A percentile compares a stretch with the other conserved stretches of the same genome.
phyloP scores from a whole-genome alignment of 1,140 invertebrate genomes.

The Drosophila lini region DNA sequence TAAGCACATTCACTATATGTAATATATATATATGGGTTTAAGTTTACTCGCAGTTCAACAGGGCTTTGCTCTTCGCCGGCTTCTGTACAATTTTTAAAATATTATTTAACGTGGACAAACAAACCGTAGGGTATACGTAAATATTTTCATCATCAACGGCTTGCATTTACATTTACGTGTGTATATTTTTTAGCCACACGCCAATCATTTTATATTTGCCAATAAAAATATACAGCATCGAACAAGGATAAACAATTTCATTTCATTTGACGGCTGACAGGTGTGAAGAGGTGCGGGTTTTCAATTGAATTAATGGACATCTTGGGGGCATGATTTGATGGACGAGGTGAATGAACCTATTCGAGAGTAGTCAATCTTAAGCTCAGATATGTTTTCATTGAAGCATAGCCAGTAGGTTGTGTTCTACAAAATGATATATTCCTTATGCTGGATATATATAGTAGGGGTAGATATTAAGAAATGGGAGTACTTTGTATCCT shows the following conservation, averaged over 20 bases:
- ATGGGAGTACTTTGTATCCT: conserved; percentile 21
- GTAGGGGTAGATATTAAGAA: conserved; percentile 5
- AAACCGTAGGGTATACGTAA: conserved; percentile 6
- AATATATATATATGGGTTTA: conserved; percentile 18
- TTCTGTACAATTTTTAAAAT: conserved; percentile 44
- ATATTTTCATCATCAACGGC: conserved; percentile 27
- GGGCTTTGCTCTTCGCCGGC: conserved; percentile 18
- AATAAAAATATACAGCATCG: conserved; percentile 36
- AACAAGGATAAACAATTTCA: conserved; percentile 55
- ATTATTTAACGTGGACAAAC: conserved; percentile 27
- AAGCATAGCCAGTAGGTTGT: conserved; percentile 30
- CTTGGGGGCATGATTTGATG: conserved; percentile 27
- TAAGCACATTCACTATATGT: conserved; percentile 64
- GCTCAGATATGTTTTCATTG: conserved; percentile 48
- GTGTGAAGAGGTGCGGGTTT: conserved; percentile 5
- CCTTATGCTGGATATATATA: conserved; percentile 7
- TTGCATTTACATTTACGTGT: conserved; percentile 21
- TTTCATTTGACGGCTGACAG: conserved; percentile 38
- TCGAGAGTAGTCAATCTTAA: conserved; percentile 40
- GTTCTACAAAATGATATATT: conserved; percentile 37
- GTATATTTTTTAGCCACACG: conserved; percentile 13
- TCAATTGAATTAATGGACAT: conserved; percentile 20
- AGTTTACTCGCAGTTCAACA: conserved; percentile 43
- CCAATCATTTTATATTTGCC: conserved; percentile 35
- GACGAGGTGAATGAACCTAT: conserved; percentile 38